These are phyloP conservation scores for Campoplex nolae DNA, from an alignment of 2,888 invertebrate genomes.

Conservation along the genomic window DNA sequence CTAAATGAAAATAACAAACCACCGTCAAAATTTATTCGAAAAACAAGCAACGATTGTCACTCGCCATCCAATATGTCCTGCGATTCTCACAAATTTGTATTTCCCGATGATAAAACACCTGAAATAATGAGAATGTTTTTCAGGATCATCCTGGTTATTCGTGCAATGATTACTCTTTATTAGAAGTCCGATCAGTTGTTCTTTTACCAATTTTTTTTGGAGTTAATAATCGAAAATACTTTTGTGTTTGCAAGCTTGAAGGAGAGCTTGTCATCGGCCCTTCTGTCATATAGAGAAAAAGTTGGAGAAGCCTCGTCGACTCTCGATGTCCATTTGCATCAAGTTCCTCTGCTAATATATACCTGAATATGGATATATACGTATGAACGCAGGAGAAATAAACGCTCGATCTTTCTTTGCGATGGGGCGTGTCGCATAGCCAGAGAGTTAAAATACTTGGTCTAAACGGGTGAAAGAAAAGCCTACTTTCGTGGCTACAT, in stretches of 20 bases:
- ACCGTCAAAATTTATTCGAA: background rate
- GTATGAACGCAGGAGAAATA: background rate
- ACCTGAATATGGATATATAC: background rate
- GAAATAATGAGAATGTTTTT: background rate
- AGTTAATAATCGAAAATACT: background rate
- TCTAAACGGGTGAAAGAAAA: slow-evolving; percentile 59
- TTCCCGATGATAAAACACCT: background rate
- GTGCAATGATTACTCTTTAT: background rate
- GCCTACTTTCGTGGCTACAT: slow-evolving; percentile 67
- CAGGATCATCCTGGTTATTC: background rate
- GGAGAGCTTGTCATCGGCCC: background rate
- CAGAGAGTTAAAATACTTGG: slow-evolving; percentile 24
- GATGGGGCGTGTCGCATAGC: slow-evolving; percentile 54
- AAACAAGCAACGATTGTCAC: background rate
- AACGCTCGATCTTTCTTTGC: slow-evolving; percentile 34
- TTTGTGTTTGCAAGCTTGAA: background rate
- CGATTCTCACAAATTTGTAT: background rate
- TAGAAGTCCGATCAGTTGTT: no score
- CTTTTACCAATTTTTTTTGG: no score
- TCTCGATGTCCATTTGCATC: background rate
- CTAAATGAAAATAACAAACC: slow-evolving; percentile 9
- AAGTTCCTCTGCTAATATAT: background rate
- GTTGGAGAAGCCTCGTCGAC: background rate
- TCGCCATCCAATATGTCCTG: background rate
- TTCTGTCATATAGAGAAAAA: background rate